Evolutionary conservation across 2,113 vertebrate genomes (phyloP), one percentile per base, ranked within the genome.

Genomic region (Budorcas taxicolor): DNA sequence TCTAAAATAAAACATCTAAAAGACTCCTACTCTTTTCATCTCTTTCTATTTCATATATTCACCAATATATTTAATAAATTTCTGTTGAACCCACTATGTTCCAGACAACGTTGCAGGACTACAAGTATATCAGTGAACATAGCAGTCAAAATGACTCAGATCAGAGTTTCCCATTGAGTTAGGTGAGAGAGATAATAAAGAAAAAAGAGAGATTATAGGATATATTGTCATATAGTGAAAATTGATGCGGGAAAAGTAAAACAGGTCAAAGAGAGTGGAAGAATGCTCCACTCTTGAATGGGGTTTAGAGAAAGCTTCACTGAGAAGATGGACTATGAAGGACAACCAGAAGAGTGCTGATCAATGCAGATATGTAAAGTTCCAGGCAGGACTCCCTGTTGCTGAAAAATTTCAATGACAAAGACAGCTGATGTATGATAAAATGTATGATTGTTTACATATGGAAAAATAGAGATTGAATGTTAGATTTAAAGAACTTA

Each of bases 11-110:
- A 23, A 80, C 57, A 31, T 64, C 16, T 81, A 10, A 92, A 85
- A 80, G 29, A 15, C 8, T 93, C 16, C 17, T 58, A 67, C 40
- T 1, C 0, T 92, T 57, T 57, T 52, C 23, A 71, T 7, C 15
- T 40, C 31, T 40, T 95, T 62, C 6, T 58, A 52, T 67, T 90
- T 78, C 21, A 80, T n/a, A 16, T 27, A 47, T 19, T 87, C 36
- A 53, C 14, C 8, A 58, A 53, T 62, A 71, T 52, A 92, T 50
- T 85, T 85, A 80, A 95, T 43, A 92, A 67, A 80, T 64, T n/a
- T 31, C 36, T 82, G 13, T 80, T 64, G 11, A 91, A 55, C 3
- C 14, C 2, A 43, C 15, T 47, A 12, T 74, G 19, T 55, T 10
- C 8, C 4, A 80, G 50, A 25, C 19, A 43, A 17, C 36, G 9